phyloP scores from a whole-genome alignment of 2,888 invertebrate species.

The Ethmia dodecea region DNA sequence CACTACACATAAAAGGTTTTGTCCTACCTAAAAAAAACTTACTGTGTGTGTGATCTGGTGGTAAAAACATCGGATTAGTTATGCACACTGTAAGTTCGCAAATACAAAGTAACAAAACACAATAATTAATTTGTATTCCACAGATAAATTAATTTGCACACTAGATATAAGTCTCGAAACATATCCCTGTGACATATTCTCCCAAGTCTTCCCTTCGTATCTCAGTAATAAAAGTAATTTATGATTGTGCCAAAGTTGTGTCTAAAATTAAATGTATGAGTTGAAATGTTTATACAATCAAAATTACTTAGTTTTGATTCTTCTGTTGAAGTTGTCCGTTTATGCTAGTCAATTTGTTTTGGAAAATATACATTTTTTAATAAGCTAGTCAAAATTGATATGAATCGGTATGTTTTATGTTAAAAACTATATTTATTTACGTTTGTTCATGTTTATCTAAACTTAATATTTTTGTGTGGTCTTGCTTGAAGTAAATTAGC shows the following conservation, averaged over 20 bases:
- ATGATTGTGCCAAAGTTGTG: constrained; percentile 71
- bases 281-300: constrained; percentile 34
- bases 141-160: constrained; percentile 63
- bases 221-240: constrained; percentile 47
- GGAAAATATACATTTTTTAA: constrained; percentile 42
- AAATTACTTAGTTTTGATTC: constrained; percentile 31
- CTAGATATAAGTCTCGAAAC: constrained; percentile 61
- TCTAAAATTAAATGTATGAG: constrained; percentile 35
- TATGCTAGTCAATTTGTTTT: constrained; percentile 71
- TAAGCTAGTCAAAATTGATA: constrained; percentile 71
- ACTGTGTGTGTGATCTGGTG: too few species aligned
- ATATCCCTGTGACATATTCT: constrained; percentile 59
- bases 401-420: constrained; percentile 42
- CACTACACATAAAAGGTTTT: too few species aligned
- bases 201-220: constrained; percentile 71
- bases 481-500: constrained; percentile 60
- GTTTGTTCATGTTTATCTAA: constrained; percentile 38
- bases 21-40: too few species aligned
- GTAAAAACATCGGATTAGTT: too few species aligned
- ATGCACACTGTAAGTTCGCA: too few species aligned
- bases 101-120: too few species aligned
- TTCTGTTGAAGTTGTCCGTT: constrained; percentile 43
- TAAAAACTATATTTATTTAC: constrained; percentile 39
- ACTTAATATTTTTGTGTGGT: constrained; percentile 49
- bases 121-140: constrained; percentile 31